phyloP scores from a whole-genome alignment of 2,888 invertebrate genomes.

The Athripsodes cinereus region DNA sequence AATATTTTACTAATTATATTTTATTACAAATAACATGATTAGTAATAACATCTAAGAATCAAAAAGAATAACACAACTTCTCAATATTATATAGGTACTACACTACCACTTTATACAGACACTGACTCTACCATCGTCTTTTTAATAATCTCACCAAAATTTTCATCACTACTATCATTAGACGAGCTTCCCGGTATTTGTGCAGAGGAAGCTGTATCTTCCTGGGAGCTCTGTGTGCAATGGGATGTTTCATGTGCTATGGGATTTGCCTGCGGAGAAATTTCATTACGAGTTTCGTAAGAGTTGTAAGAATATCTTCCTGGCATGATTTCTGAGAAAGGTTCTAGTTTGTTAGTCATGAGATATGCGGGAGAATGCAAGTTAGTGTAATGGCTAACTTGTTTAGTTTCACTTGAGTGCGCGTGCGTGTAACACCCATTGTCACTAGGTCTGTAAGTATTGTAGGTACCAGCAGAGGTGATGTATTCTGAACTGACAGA shows the following conservation, averaged over 20 bases:
- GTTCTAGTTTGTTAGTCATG: constrained; percentile 61
- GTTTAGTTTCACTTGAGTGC: constrained; percentile 46
- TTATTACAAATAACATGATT: constrained; percentile 5
- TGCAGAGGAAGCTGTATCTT: background rate
- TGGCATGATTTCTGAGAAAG: constrained; percentile 58
- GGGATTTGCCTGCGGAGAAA: constrained; percentile 17
- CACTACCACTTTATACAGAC: constrained; percentile 56
- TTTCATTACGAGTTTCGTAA: constrained; percentile 48
- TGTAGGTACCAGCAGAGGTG: constrained; percentile 30
- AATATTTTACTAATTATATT: constrained; percentile 6
- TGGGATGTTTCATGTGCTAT: constrained; percentile 26
- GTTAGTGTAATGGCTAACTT: constrained; percentile 56
- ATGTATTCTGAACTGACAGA: constrained; percentile 35
- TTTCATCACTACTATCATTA: constrained; percentile 52
- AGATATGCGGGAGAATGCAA: constrained; percentile 57
- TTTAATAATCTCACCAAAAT: constrained; percentile 88
- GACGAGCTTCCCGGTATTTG: constrained; percentile 16
- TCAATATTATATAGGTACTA: background rate
- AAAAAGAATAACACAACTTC: background rate
- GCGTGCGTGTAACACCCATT: constrained; percentile 38
- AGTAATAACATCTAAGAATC: constrained; percentile 1
- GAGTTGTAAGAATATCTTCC: constrained; percentile 49
- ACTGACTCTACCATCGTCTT: constrained; percentile 90
- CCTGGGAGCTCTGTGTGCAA: constrained; percentile 29
- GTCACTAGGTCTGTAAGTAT: constrained; percentile 38